phyloP scores from a whole-genome alignment of 2,888 invertebrate species.

The Oligia fasciuncula region DNA sequence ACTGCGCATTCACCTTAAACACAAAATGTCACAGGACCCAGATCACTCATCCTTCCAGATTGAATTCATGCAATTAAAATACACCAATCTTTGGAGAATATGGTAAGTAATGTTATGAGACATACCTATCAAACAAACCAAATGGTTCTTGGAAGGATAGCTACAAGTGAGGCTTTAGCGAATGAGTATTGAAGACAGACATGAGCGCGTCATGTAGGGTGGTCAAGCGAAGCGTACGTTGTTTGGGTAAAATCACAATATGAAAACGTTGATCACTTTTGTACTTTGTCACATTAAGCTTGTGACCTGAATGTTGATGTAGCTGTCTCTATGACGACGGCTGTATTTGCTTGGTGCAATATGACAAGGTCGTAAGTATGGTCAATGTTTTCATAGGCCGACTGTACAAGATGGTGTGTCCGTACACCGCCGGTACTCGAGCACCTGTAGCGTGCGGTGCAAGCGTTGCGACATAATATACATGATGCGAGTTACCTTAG shows the following conservation, averaged over 20 bases:
- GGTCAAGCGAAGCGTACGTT: constrained; percentile 55
- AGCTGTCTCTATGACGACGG: not conserved
- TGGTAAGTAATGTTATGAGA: not conserved
- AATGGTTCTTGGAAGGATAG: constrained; percentile 3
- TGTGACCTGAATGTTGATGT: not conserved
- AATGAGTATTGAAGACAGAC: constrained; percentile 27
- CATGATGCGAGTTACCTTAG: constrained; percentile 91
- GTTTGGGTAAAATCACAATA: not conserved
- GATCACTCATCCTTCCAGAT: constrained; percentile 1
- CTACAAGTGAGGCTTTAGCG: constrained; percentile 35
- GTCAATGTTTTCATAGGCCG: constrained; percentile 13
- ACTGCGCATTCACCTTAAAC: not conserved
- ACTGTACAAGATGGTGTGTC: constrained; percentile 10
- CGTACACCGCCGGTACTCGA: constrained; percentile 11
- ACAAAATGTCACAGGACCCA: not conserved
- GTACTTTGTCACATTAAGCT: constrained; percentile 24
- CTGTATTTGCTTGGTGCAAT: not conserved
- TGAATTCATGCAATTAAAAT: not conserved
- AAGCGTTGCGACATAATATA: constrained; percentile 80
- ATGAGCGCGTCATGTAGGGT: constrained; percentile 24
- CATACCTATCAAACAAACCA: not conserved
- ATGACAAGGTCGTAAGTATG: constrained; percentile 6
- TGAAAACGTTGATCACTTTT: constrained; percentile 26
- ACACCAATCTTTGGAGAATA: not conserved
- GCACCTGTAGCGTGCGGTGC: constrained; percentile 70